phyloP scores from a whole-genome alignment of 64 coral and sea anemone species.

The Pachyseris speciosa region DNA sequence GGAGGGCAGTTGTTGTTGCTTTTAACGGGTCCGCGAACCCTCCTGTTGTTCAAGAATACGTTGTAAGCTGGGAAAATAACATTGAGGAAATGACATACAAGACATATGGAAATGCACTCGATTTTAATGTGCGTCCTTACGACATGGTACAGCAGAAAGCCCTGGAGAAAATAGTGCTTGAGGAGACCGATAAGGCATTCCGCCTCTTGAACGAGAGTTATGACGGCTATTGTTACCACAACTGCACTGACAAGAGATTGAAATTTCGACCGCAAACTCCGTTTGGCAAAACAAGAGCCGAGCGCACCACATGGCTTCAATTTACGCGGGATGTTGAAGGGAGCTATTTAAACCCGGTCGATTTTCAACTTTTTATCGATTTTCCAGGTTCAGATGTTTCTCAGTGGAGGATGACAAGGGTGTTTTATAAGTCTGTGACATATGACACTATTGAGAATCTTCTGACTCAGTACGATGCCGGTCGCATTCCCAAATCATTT shows the following conservation, averaged over 20 bases:
- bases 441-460: constrained; percentile 64
- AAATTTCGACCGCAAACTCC: constrained; percentile 30
- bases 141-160: constrained; percentile 19
- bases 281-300: constrained; percentile 30
- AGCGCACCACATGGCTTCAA: constrained; percentile 60
- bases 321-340: constrained; percentile 43
- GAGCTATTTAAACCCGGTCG: not conserved
- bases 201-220: constrained; percentile 63
- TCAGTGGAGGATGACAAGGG: constrained; percentile 44
- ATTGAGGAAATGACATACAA: constrained; percentile 8
- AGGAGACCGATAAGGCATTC: constrained; percentile 22
- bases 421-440: constrained; percentile 45
- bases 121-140: constrained; percentile 73
- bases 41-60: constrained; percentile 71
- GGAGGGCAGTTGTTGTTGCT: constrained; percentile 69
- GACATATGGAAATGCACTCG: constrained; percentile 39
- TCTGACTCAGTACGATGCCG: constrained; percentile 28
- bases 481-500: constrained; percentile 1
- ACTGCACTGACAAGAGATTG: constrained; percentile 46
- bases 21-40: constrained; percentile 54
- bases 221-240: constrained; percentile 47
- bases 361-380: constrained; percentile 56
- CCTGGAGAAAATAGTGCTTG: constrained; percentile 23
- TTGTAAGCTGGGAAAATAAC: constrained; percentile 36
- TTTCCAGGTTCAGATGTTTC: constrained; percentile 17